Evolutionary conservation across 1,140 invertebrate species (phyloP), one percentile per base, ranked within the genome.

Genomic region (Anoplophora glabripennis): DNA sequence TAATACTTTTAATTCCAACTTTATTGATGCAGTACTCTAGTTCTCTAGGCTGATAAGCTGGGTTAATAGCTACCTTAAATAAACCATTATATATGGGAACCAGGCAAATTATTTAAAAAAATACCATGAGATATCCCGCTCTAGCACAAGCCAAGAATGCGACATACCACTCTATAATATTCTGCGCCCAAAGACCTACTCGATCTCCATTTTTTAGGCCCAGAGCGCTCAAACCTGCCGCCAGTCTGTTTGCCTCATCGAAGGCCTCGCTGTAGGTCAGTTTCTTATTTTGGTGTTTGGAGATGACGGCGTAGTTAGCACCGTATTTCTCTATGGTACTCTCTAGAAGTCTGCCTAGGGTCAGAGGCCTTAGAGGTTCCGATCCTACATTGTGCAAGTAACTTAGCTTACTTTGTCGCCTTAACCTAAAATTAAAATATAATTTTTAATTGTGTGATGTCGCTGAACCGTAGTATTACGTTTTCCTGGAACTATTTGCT

Each of bases 181-280:
- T 99, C 0, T 94, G 93, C 0, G 88, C 86, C 90, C 92, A 97
- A 10, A 98, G 79, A 0, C 89, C 95, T 2, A 99, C 66, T 7
- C 89, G 75, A 70, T 99, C 95, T 0, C 93, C 93, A 47, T 78
- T 82, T 57, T 86, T 71, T 9, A 98, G 72, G 0, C 94, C 94
- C 9, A 95, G 69, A 18, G 83, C 82, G 38, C 86, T 72, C 0
- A 98, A 78, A 1, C 92, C 90, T 11, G 88, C 88, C 2, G 93
- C 94, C 1, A 98, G 69, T 33, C 83, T 81, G 68, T 97, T 88
- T 0, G 82, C 84, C 81, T 93, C 64, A 15, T 77, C 70, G 4
- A 87, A 61, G 0, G 91, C 71, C 53, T 89, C 78, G 1, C 69
- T 68, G 67, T 83, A 92, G 3, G 86, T 89, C 0, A 87, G 69